phyloP scores from a whole-genome alignment of 2,888 invertebrate genomes.

The Andrena trimmerana region DNA sequence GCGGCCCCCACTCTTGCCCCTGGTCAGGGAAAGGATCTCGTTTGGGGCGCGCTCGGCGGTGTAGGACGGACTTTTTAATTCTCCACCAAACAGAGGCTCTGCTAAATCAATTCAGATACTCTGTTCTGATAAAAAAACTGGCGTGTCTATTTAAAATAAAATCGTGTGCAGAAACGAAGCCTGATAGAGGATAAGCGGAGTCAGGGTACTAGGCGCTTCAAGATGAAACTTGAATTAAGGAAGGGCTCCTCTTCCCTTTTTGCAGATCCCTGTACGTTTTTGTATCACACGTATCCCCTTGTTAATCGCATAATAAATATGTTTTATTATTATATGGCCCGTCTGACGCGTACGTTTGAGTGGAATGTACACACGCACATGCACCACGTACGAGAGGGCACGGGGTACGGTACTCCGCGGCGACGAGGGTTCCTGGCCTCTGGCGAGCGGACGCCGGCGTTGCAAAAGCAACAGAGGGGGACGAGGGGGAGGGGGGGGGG shows the following conservation, averaged over 20 bases:
- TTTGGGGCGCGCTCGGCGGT: conserved; percentile 14
- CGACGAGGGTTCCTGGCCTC: conserved; percentile 78
- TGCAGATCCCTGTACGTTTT: too few relatives aligned
- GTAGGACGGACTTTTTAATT: too few relatives aligned
- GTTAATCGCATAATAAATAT: too few relatives aligned
- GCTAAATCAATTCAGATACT: too few relatives aligned
- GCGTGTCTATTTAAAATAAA: neutral
- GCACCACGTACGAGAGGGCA: conserved; percentile 19
- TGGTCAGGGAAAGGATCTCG: conserved; percentile 49
- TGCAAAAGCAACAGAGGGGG: conserved; percentile 61
- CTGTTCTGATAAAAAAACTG: too few relatives aligned
- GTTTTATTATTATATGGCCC: too few relatives aligned
- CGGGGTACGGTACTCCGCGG: conserved; percentile 54
- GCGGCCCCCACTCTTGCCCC: conserved; percentile 14
- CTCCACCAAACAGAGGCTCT: too few relatives aligned
- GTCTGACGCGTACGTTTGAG: neutral
- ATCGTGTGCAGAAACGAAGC: neutral
- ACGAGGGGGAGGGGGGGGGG: conserved; percentile 1
- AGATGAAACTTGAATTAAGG: neutral
- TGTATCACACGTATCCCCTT: too few relatives aligned
- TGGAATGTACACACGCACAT: conserved; percentile 12
- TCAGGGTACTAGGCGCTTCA: neutral
- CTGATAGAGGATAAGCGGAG: neutral
- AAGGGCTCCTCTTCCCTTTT: too few relatives aligned
- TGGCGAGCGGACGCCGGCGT: conserved; percentile 76